Evolutionary conservation across 92 coral and sea anemone genomes (phyloP), one percentile per base, ranked within the genome.

Genomic region (Porites lobata): DNA sequence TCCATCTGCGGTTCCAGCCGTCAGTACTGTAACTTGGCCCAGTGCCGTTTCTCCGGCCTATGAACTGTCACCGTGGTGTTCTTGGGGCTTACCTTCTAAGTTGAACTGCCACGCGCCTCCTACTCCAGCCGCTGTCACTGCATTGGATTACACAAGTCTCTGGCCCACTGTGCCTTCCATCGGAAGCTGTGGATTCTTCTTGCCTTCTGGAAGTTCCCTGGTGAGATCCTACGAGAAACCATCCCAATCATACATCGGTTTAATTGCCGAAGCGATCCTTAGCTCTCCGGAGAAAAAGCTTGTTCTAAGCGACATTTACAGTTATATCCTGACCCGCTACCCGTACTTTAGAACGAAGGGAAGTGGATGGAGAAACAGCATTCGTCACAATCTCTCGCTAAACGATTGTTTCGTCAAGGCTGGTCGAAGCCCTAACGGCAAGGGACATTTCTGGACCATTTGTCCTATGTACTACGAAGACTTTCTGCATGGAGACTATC

Each of bases 331-430:
- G 82, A 92, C 94, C 3, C 96, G 94, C 68, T 96, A 95, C 68
- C 96, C 99, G 2, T 96, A 96, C 90, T 96, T 96, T 88, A 92
- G 94, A 81, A 96, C 94, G 85, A 95, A 95, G 76, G 99, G 99
- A 13, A 96, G 96, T 15, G 99, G 99, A n/a, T 96, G 99, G 99
- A 91, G 96, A 77, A 96, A 96, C 92, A 96, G 99, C 83, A 96
- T 96, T 68, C 92, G 99, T 9, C 99, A 96, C 65, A 96, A 96
- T 57, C 90, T 96, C 1, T 94, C 98, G 1, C 96, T 96, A 9
- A 96, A 96, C 79, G 99, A 96, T 79, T 96, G 99, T 79, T 96
- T 96, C 88, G 77, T 96, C 65, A 96, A 96, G 74, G 93, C 96
- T 72, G 99, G 99, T 66, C 94, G 99, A 69, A 96, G 99, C 85